A percentile compares a stretch with the other conserved stretches of the same genome.
phyloP scores from a whole-genome alignment of 2,888 invertebrate species.

The Willowsia nigromaculata region DNA sequence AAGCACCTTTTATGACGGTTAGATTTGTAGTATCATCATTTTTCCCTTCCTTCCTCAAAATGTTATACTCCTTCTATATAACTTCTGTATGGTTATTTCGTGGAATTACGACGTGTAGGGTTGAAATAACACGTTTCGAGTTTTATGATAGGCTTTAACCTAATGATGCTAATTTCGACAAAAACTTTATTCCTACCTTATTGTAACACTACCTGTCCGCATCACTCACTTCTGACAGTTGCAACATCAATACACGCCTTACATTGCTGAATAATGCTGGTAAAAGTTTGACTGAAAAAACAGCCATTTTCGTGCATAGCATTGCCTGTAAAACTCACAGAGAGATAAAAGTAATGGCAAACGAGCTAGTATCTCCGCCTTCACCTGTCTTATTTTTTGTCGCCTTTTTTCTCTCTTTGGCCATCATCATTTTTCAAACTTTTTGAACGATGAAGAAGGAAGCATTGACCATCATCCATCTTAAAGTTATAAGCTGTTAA shows the following conservation, averaged over 20 bases:
- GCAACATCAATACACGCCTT: constrained; percentile 19
- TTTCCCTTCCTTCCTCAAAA: background rate
- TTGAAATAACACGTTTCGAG: constrained; percentile 67
- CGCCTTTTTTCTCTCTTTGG: constrained; percentile 47
- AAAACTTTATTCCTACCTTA: constrained; percentile 58
- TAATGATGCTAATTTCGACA: constrained; percentile 74
- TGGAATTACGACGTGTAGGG: constrained; percentile 57
- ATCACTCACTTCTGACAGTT: constrained; percentile 49
- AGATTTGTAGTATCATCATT: background rate
- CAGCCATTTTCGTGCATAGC: background rate
- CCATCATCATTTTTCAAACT: constrained; percentile 64
- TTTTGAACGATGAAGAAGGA: constrained; percentile 48
- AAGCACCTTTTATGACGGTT: constrained; percentile 34
- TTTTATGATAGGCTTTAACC: constrained; percentile 72
- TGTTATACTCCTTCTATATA: background rate
- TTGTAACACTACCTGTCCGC: background rate
- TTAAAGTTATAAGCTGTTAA: constrained; percentile 50
- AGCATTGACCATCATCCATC: constrained; percentile 65
- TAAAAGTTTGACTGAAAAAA: background rate
- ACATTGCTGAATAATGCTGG: background rate
- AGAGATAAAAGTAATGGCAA: constrained; percentile 50
- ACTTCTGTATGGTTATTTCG: constrained; percentile 46
- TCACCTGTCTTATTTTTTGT: constrained; percentile 62
- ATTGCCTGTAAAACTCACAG: background rate
- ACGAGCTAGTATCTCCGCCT: constrained; percentile 56